Evolutionary conservation across 2,113 vertebrate species (phyloP), one percentile per base, ranked within the genome.

Genomic region (Tyto alba): DNA sequence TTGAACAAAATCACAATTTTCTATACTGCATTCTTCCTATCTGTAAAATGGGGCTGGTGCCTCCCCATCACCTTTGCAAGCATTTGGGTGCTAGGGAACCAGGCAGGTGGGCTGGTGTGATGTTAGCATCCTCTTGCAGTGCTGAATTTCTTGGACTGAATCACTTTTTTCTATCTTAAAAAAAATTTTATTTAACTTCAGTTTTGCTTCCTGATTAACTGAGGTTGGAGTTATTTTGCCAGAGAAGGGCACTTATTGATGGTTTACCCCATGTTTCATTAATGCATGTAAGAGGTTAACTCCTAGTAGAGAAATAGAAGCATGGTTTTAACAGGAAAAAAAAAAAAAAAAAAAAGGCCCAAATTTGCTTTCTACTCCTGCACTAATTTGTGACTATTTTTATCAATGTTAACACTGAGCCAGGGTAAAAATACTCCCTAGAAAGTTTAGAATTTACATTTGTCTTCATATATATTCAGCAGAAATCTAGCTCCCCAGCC

Each of bases 331-430:
- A 88, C 89, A 57, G 75, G 18, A 6, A 21, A 6, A 12, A 9
- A 8, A 0, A 9, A 45, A 81, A 50, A 40, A 59, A 59, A 77
- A 60, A 86, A 40, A 41, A 19, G 6, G 11, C 27, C 83, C 50
- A 69, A 93, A 89, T 93, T 95, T 94, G 73, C 93, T 95, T 96
- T 96, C 95, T 91, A 95, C 94, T 96, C 91, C 93, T 95, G 94
- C 71, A 95, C 92, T 97, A 96, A 97, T 97, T 95, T 95, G 85
- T 94, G 93, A 91, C 97, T 97, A 97, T 97, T 97, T 97, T 97
- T 97, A 83, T 95, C 96, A 30, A 66, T 6, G 76, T 95, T 96
- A 97, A 95, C 95, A 88, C 90, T 90, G 92, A 95, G 94, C 95
- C 90, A 90, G 85, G 92, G 97, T 97, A 97, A 96, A 97, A 97